Conservation (phyloP, 2,888 invertebrate species). For the Apamea epomidion region DNA sequence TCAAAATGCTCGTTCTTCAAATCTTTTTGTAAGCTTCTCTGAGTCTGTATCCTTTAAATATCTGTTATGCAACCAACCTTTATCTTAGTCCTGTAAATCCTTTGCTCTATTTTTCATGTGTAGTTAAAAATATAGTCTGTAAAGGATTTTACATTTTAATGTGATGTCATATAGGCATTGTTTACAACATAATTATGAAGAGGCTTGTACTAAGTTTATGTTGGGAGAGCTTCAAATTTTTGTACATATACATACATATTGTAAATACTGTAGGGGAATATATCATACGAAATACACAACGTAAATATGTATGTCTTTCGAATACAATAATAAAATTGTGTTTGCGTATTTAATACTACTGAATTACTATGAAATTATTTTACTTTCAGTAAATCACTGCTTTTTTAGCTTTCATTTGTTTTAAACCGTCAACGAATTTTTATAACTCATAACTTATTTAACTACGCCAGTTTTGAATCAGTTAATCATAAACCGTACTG, state of each 20-base stretch:
- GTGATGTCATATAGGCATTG: constrained; percentile 71
- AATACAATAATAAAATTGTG: constrained; percentile 47
- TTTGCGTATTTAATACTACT: constrained; percentile 48
- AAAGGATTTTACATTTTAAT: constrained; percentile 58
- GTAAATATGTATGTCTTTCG: constrained; percentile 57
- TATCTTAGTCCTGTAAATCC: constrained; percentile 61
- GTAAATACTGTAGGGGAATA: constrained; percentile 64
- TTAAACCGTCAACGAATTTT: constrained; percentile 29
- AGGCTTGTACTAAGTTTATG: constrained; percentile 76
- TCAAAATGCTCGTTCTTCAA: constrained; percentile 31
- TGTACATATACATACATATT: constrained; percentile 80
- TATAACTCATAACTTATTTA: constrained; percentile 1
- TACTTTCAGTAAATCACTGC: constrained; percentile 26
- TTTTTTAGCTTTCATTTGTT: constrained; percentile 25
- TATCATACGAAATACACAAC: constrained; percentile 59
- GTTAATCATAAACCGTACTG: not conserved
- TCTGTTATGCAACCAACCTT: constrained; percentile 33
- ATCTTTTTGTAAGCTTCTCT: constrained; percentile 44
- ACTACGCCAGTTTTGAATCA: not conserved
- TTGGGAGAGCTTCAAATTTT: constrained; percentile 74
- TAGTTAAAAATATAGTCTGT: constrained; percentile 57
- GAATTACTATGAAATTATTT: constrained; percentile 32
- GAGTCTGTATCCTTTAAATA: constrained; percentile 34
- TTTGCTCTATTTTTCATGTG: constrained; percentile 54
- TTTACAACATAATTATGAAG: constrained; percentile 67